A percentile compares a stretch with the other conserved stretches of the same genome.
These are phyloP conservation scores for Muricea muricata DNA, from an alignment of 92 coral and sea anemone genomes.

Conservation along the genomic window DNA sequence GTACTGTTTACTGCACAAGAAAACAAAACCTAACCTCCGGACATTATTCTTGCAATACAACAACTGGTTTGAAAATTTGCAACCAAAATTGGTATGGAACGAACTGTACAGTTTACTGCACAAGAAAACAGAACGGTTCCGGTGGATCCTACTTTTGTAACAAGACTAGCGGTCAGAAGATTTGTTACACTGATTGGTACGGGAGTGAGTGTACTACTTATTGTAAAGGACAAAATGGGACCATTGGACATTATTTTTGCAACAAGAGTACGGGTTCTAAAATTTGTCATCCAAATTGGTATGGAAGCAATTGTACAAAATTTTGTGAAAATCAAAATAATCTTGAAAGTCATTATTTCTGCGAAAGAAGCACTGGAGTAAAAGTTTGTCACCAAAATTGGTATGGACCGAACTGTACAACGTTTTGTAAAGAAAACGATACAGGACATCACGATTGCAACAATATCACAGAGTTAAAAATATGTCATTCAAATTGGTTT, in stretches of 20 bases:
- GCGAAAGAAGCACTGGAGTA: slow-evolving; percentile 40
- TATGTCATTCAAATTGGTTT: slow-evolving; percentile 32
- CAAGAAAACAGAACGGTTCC: not conserved
- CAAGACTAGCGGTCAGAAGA: not conserved
- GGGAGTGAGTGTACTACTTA: slow-evolving; percentile 40
- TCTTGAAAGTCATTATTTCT: slow-evolving; percentile 33
- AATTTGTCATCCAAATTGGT: not conserved
- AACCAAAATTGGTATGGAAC: slow-evolving; percentile 4
- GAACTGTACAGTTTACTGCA: slow-evolving; percentile 19
- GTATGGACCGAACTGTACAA: slow-evolving; percentile 69
- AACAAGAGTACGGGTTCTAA: not conserved
- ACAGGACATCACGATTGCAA: slow-evolving; percentile 25
- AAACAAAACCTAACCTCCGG: slow-evolving; percentile 72
- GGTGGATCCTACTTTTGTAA: not conserved
- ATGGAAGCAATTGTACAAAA: not conserved
- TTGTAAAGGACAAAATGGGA: slow-evolving; percentile 9
- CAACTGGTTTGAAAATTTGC: not conserved
- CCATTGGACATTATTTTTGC: not conserved
- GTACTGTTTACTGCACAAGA: slow-evolving; percentile 70
- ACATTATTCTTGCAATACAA: slow-evolving; percentile 62
- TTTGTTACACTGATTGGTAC: slow-evolving; percentile 34
- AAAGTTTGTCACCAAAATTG: slow-evolving; percentile 60
- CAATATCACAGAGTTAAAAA: slow-evolving; percentile 54
- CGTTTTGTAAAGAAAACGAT: slow-evolving; percentile 40
- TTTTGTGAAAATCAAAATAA: slow-evolving; percentile 46